Conservation (phyloP, 2,113 vertebrate species). For the Mixornis gularis region DNA sequence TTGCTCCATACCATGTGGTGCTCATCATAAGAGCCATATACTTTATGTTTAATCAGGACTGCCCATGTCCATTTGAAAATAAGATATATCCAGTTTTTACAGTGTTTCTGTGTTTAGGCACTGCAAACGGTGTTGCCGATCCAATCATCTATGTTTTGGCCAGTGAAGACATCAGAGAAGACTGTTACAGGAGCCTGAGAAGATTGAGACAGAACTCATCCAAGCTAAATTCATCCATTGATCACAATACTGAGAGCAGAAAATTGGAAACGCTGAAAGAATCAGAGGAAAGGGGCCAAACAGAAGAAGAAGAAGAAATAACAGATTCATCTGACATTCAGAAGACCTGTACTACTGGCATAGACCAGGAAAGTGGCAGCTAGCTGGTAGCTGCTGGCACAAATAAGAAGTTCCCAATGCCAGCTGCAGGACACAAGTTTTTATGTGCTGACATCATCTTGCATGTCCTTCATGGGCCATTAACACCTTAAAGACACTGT, state of each 20-base stretch:
- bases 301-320: background rate
- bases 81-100: slow-evolving; percentile 67
- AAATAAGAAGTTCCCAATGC: background rate
- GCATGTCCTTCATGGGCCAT: background rate
- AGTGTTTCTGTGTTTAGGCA: slow-evolving; percentile 77
- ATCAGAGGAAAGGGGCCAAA: background rate
- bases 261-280: slow-evolving; percentile 25
- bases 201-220: slow-evolving; percentile 7
- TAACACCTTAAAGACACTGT: background rate
- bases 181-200: slow-evolving; percentile 51
- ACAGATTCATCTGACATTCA: background rate
- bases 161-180: slow-evolving; percentile 73
- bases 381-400: background rate
- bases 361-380: background rate
- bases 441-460: background rate
- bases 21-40: slow-evolving; percentile 71
- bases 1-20: slow-evolving; percentile 83
- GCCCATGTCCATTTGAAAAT: slow-evolving; percentile 65
- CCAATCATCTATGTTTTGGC: slow-evolving; percentile 84
- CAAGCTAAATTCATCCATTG: background rate
- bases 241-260: background rate
- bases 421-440: background rate
- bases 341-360: background rate
- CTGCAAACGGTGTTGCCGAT: slow-evolving; percentile 78
- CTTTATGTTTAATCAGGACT: slow-evolving; percentile 37